phyloP scores from a whole-genome alignment of 2,888 invertebrate genomes.

The Fragum fragum region DNA sequence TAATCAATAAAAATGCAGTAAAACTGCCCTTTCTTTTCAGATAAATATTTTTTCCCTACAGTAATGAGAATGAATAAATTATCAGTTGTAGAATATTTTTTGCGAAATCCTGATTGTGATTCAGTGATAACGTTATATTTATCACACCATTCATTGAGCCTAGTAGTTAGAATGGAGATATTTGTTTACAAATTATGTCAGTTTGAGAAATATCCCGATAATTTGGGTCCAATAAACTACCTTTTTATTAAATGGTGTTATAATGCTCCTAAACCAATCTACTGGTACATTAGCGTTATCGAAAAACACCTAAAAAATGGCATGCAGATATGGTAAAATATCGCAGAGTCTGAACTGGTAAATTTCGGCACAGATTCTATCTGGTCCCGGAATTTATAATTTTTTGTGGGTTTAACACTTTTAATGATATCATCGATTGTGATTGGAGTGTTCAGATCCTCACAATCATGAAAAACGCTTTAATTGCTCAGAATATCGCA shows the following conservation, averaged over 20 bases:
- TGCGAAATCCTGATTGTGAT: constrained; percentile 20
- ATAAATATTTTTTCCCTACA: constrained; percentile 19
- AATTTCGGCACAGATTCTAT: constrained; percentile 12
- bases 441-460: background rate
- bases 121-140: constrained; percentile 2
- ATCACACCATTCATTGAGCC: background rate
- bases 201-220: constrained; percentile 43
- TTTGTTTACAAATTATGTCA: constrained; percentile 32
- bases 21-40: constrained; percentile 1
- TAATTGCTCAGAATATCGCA: background rate
- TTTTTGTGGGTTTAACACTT: background rate
- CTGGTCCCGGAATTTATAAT: background rate
- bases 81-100: constrained; percentile 19
- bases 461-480: background rate
- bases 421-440: constrained; percentile 10
- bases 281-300: background rate
- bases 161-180: background rate
- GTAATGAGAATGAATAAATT: constrained; percentile 18
- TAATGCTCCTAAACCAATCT: constrained; percentile 4
- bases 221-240: constrained; percentile 20
- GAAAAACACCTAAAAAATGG: background rate
- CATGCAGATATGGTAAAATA: constrained; percentile 1
- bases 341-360: background rate
- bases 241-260: constrained; percentile 5
- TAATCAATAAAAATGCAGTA: constrained; percentile 24